phyloP scores from a whole-genome alignment of 1,140 invertebrate species.

The Acromyrmex heyeri region DNA sequence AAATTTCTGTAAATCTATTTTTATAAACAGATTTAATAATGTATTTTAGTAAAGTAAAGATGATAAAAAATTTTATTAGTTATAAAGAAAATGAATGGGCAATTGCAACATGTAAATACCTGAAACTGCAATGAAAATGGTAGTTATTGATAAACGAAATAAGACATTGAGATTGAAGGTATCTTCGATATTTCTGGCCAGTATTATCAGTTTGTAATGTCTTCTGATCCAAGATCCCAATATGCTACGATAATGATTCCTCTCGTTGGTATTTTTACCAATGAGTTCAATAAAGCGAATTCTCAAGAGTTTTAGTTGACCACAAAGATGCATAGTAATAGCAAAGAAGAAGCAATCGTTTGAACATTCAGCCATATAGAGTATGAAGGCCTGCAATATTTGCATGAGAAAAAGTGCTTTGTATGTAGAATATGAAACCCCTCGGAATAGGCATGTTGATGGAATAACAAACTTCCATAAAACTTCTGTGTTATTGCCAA shows the following conservation, averaged over 20 bases:
- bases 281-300: constrained; percentile 23
- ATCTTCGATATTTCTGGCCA: constrained; percentile 40
- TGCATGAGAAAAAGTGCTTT: constrained; percentile 14
- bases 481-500: neutral
- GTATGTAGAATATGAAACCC: constrained; percentile 33
- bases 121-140: constrained; percentile 27
- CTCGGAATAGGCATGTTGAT: constrained; percentile 7
- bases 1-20: neutral
- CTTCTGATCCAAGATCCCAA: constrained; percentile 26
- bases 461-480: constrained; percentile 34
- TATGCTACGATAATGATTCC: neutral
- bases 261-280: neutral
- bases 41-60: neutral
- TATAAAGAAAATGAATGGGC: neutral
- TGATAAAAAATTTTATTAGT: neutral
- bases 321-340: constrained; percentile 62
- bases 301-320: constrained; percentile 62
- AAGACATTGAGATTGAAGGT: constrained; percentile 35
- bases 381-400: constrained; percentile 1
- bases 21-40: neutral
- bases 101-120: constrained; percentile 6
- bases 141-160: constrained; percentile 31
- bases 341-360: constrained; percentile 69
- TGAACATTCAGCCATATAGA: neutral
- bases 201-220: constrained; percentile 17